These are phyloP conservation scores for Drosophila mayaguana DNA, from an alignment of 2,888 invertebrate species.

Conservation along the genomic window DNA sequence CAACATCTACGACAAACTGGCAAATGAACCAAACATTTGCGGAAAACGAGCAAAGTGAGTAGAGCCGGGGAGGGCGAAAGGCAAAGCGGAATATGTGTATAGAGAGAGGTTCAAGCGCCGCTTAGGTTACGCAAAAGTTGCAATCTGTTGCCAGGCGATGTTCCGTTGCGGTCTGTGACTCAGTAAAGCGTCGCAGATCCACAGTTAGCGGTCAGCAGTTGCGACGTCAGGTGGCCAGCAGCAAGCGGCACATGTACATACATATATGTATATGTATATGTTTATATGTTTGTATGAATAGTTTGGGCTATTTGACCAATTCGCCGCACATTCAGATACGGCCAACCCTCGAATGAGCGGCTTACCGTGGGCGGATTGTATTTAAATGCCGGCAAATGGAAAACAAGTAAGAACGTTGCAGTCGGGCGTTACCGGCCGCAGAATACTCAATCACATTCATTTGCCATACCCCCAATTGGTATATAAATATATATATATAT, in stretches of 20 bases:
- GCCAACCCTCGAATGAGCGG: conserved; percentile 12
- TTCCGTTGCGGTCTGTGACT: conserved; percentile 50
- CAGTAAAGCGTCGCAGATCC: conserved; percentile 28
- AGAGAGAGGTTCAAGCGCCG: conserved; percentile 48
- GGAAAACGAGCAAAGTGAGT: conserved; percentile 9
- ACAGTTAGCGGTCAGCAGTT: conserved; percentile 44
- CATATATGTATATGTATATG: not conserved
- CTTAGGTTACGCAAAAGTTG: conserved; percentile 70
- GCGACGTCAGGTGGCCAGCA: conserved; percentile 40
- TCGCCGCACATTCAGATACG: conserved; percentile 11
- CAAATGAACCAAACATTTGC: conserved; percentile 55
- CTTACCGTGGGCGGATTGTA: not conserved
- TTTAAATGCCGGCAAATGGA: not conserved
- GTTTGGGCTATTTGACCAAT: conserved; percentile 39
- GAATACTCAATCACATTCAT: too few relatives aligned
- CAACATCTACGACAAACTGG: conserved; percentile 46
- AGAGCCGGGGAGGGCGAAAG: not conserved
- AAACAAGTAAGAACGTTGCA: too few relatives aligned
- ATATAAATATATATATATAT: too few relatives aligned
- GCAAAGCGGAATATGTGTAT: not conserved
- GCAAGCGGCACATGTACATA: conserved; percentile 9
- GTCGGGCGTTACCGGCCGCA: too few relatives aligned
- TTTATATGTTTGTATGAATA: not conserved
- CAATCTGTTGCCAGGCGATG: conserved; percentile 65
- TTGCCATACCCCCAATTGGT: too few relatives aligned